Percentiles rank a stretch among this genome's conserved stretches.
Evolutionary conservation across 2,797 vertebrate genomes (phyloP).

Genomic region (Phataginus tetradactyla): DNA sequence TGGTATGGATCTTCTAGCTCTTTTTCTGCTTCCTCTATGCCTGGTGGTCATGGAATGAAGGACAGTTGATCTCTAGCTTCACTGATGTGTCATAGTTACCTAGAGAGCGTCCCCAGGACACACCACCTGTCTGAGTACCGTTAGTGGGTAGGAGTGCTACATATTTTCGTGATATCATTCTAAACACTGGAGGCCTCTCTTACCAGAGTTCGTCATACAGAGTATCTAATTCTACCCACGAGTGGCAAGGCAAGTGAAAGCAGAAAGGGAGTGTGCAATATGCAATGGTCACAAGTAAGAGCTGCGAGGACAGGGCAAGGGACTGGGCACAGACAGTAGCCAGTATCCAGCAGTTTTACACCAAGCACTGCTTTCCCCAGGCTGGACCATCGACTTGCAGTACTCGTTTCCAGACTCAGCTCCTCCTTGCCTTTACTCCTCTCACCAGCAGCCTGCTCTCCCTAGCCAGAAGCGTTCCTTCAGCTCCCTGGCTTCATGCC

Average conservation of each 20-base stretch:
- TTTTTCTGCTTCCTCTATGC: background rate
- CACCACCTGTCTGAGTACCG: background rate
- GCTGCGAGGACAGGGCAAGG: background rate
- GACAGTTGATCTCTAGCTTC: background rate
- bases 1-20: background rate
- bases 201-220: background rate
- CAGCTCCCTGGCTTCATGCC: background rate
- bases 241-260: background rate
- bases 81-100: background rate
- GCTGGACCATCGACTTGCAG: background rate
- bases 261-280: background rate
- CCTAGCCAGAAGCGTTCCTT: background rate
- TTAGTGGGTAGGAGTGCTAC: background rate
- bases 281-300: background rate
- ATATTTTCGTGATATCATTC: background rate
- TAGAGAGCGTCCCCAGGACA: background rate
- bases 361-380: background rate
- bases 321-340: background rate
- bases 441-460: background rate
- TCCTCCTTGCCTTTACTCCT: background rate
- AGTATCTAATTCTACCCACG: background rate
- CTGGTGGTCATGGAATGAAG: background rate
- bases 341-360: too few relatives aligned
- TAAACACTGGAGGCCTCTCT: background rate
- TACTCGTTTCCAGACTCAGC: background rate